Evolutionary conservation across 2,888 invertebrate species (phyloP).

Genomic region (Stegana nigrithorax): DNA sequence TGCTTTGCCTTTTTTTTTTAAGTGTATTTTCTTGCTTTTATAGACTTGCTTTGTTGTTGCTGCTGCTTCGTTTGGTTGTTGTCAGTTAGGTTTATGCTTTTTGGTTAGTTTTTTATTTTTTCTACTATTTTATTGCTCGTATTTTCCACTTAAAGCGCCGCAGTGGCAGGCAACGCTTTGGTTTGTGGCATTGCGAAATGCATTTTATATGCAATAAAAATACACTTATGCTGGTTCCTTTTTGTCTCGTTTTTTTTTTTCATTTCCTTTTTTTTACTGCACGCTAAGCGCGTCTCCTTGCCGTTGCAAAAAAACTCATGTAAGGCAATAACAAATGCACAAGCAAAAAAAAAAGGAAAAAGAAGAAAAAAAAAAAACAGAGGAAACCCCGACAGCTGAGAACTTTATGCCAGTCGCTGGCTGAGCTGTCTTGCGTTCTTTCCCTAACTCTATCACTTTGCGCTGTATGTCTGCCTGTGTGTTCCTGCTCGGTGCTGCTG

Average conservation of each 20-base stretch:
- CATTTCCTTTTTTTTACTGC: not conserved
- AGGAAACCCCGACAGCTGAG: no score
- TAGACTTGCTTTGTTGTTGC: not conserved
- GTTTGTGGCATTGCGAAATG: constrained; percentile 59
- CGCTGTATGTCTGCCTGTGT: constrained; percentile 17
- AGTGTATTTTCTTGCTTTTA: not conserved
- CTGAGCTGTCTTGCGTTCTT: no score
- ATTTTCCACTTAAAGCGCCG: constrained; percentile 49
- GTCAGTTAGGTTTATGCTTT: no score
- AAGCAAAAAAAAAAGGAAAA: not conserved
- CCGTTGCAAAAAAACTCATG: not conserved
- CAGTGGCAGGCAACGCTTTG: constrained; percentile 38
- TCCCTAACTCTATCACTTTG: constrained; percentile 21
- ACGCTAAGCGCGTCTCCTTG: no score
- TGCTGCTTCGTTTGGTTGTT: no score
- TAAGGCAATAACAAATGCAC: no score
- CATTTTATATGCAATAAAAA: constrained; percentile 59
- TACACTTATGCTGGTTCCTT: constrained; percentile 50
- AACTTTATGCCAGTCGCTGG: no score
- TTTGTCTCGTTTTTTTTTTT: not conserved
- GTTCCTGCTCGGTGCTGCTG: constrained; percentile 9
- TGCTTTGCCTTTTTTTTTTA: not conserved
- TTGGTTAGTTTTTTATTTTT: no score
- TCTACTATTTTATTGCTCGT: no score
- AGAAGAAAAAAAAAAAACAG: not conserved